These are phyloP conservation scores for Eurypyga helias DNA, from an alignment of 2,113 vertebrate genomes.

Conservation along the genomic window DNA sequence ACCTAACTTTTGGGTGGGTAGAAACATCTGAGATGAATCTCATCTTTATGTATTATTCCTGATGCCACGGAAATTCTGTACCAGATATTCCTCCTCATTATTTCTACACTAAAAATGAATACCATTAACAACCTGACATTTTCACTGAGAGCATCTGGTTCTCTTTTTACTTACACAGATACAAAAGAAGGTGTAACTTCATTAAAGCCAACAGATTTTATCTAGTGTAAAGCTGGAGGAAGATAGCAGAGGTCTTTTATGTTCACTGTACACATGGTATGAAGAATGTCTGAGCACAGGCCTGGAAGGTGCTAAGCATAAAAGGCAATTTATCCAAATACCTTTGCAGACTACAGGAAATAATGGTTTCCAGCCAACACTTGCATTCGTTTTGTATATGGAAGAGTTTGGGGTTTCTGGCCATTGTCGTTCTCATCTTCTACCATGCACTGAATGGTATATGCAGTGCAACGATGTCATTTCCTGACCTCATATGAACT, in stretches of 20 bases:
- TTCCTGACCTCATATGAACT: background rate
- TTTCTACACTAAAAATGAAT: conserved; percentile 24
- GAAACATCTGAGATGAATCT: background rate
- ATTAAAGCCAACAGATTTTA: background rate
- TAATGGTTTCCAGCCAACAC: background rate
- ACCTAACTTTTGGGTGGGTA: background rate
- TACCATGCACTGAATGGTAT: background rate
- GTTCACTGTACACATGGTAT: background rate
- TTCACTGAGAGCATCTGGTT: background rate
- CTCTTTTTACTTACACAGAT: background rate
- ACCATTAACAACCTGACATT: conserved; percentile 9
- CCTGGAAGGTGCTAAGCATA: background rate
- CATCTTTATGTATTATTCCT: background rate
- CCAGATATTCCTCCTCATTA: conserved; percentile 8
- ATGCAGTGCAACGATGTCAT: background rate
- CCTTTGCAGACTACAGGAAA: background rate
- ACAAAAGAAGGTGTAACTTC: background rate
- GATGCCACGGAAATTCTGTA: background rate
- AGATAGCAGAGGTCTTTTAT: background rate
- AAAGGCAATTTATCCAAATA: background rate
- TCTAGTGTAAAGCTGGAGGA: background rate
- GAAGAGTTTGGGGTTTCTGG: background rate
- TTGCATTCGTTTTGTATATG: background rate
- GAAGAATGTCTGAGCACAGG: background rate
- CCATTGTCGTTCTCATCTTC: background rate